These are phyloP conservation scores for Toxonevra muliebris DNA, from an alignment of 2,888 invertebrate genomes.

Conservation along the genomic window DNA sequence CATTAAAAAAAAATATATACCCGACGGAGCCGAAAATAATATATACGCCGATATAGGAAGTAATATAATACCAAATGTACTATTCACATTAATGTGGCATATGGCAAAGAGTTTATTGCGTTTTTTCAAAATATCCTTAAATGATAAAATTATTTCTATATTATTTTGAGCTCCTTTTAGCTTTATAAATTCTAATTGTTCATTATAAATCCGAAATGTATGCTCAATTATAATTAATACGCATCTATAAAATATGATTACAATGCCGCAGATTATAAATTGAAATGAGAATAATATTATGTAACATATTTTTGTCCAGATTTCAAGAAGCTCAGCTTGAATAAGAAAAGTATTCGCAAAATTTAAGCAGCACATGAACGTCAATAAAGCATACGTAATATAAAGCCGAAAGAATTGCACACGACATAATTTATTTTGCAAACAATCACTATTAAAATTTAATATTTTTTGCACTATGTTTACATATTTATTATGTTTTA, in stretches of 20 bases:
- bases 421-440: constrained; percentile 26
- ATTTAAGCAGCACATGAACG: too few relatives aligned
- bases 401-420: constrained; percentile 33
- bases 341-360: not conserved
- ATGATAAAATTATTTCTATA: too few relatives aligned
- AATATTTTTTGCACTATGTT: constrained; percentile 40
- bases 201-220: constrained; percentile 41
- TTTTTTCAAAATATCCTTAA: constrained; percentile 7
- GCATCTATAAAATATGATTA: constrained; percentile 43
- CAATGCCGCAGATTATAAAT: constrained; percentile 43
- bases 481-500: constrained; percentile 32
- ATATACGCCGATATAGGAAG: constrained; percentile 41
- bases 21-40: constrained; percentile 42
- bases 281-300: constrained; percentile 30
- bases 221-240: constrained; percentile 41
- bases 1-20: constrained; percentile 47
- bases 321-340: not conserved
- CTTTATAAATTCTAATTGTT: constrained; percentile 10
- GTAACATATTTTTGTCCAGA: constrained; percentile 23
- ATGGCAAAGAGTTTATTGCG: constrained; percentile 44
- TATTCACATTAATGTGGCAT: constrained; percentile 45
- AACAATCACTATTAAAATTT: constrained; percentile 34
- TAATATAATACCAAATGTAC: constrained; percentile 44
- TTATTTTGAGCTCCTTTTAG: too few relatives aligned
- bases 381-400: constrained; percentile 32